Evolutionary conservation across 2,888 invertebrate species (phyloP).

Genomic region (Cantharis lateralis): DNA sequence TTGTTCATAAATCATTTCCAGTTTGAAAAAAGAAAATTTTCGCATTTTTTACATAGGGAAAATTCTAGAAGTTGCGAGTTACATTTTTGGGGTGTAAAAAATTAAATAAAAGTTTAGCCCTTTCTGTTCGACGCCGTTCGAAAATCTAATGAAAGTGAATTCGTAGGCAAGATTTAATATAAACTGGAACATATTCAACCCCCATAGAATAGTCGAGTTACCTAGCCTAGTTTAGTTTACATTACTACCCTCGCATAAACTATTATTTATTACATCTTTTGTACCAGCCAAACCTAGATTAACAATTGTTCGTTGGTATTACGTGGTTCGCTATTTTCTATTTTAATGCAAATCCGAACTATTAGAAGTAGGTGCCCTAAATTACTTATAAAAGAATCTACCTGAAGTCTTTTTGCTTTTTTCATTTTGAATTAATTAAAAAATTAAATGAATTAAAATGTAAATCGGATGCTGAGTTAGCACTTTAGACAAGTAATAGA

Average conservation of each 20-base stretch:
- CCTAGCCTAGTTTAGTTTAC: slow-evolving; percentile 25
- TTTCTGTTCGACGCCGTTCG: not conserved
- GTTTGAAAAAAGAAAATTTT: not conserved
- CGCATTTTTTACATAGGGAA: not conserved
- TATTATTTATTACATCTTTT: slow-evolving; percentile 42
- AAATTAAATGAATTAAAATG: slow-evolving; percentile 32
- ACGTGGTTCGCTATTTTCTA: slow-evolving; percentile 39
- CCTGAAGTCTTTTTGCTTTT: slow-evolving; percentile 23
- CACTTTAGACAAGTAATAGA: slow-evolving; percentile 1
- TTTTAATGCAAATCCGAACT: slow-evolving; percentile 41
- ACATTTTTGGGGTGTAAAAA: not conserved
- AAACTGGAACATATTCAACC: slow-evolving; percentile 4
- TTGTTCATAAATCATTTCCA: not conserved
- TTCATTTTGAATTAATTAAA: slow-evolving; percentile 30
- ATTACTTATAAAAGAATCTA: slow-evolving; percentile 36
- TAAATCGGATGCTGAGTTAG: slow-evolving; percentile 24
- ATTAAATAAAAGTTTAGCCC: not conserved
- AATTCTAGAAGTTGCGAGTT: not conserved
- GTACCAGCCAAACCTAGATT: slow-evolving; percentile 37
- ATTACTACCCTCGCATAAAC: slow-evolving; percentile 32
- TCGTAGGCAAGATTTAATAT: not conserved
- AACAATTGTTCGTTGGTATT: slow-evolving; percentile 38
- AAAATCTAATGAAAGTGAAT: not conserved
- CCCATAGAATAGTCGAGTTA: slow-evolving; percentile 8
- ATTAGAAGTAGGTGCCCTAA: slow-evolving; percentile 41